Base-by-base conservation (phyloP, 2,797 vertebrate species). In the Coreius guichenoti region DNA sequence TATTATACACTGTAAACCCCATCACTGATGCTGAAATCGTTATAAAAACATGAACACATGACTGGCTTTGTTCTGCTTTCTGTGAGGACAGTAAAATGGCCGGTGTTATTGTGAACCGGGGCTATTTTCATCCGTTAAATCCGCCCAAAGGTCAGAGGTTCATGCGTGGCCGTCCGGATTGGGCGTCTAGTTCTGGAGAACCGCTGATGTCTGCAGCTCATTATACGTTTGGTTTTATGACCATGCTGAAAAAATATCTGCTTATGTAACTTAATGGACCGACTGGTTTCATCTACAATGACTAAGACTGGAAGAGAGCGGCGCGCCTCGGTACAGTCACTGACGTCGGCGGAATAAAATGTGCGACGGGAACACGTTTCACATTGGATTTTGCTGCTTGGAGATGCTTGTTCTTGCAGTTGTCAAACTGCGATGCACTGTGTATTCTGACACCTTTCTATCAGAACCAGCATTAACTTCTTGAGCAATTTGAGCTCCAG, bases 121-220 rank as follows among this genome's bases (percentile, higher is more conserved):
- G 76, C 43, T 19, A 26, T 39, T 43, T 78, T 78, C 36, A 63
- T 78, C 36, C n/a, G 14, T 5, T 58, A 77, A 77, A 58, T 58
- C 74, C 21, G 1, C 21, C 33, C 31, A 56, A 76, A 76, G 74
- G 74, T 76, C 74, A 76, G 31, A 8, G 5, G 11, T 49, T 54
- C 49, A 12, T 6, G 29, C 17, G 8, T 12, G 72, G 17, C 65
- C 26, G 8, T 69, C 8, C 5, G 31, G 67, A 39, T 2, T 43
- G 8, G 6, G 29, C 19, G 29, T 17, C 51, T 56, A 4, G 17
- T 21, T 79, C 45, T 49, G 47, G 47, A 33, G 36, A 16, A 19
- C 21, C 33, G 43, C 19, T 43, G 3, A 5, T 45, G 58, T 80
- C 63, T 81, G 80, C 14, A 72, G 23, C n/a, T 81, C 51, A 29